Conservation (phyloP, 2,797 vertebrate genomes). For the Aldrovandia affinis region DNA sequence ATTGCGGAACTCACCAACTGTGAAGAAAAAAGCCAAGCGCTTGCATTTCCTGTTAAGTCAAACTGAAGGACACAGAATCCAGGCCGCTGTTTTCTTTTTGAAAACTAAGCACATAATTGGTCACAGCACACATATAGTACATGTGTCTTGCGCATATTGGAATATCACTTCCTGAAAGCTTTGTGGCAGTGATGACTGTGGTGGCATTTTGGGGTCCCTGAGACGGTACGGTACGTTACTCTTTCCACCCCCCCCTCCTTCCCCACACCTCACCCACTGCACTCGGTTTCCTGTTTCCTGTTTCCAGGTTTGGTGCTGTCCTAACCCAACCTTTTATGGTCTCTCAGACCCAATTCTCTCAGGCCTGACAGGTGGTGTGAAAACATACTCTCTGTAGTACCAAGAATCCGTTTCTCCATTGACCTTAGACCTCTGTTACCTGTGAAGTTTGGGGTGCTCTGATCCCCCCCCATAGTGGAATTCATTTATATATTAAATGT, state of each 20-base stretch:
- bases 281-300: too few species aligned
- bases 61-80: neutral
- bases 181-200: neutral
- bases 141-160: neutral
- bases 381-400: too few species aligned
- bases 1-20: neutral
- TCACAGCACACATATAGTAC: neutral
- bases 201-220: neutral
- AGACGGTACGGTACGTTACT: neutral
- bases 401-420: too few species aligned
- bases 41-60: neutral
- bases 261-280: too few species aligned
- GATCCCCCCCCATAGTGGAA: too few species aligned
- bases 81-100: neutral
- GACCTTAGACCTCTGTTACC: too few species aligned
- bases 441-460: too few species aligned
- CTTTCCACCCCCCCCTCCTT: neutral
- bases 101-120: neutral
- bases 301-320: neutral
- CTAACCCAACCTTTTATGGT: neutral
- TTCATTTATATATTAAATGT: too few species aligned
- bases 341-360: too few species aligned
- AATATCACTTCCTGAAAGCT: neutral
- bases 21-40: neutral
- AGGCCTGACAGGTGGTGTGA: too few species aligned